phyloP scores from a whole-genome alignment of 2,113 vertebrate species.

The Pelmatolapia mariae region DNA sequence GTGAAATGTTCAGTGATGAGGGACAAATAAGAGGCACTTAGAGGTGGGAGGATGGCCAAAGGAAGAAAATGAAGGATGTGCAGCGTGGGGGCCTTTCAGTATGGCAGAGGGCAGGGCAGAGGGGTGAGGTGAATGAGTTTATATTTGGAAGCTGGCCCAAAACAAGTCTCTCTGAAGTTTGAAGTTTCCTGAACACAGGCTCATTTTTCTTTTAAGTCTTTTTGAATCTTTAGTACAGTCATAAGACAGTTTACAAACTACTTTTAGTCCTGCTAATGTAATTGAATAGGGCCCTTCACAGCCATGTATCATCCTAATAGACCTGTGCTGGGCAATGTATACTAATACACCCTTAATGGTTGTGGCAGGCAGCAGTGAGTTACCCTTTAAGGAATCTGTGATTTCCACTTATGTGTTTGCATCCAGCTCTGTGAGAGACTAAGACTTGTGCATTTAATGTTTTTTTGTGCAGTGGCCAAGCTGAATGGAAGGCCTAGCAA shows the following conservation, averaged over 20 bases:
- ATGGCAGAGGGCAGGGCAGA: constrained; percentile 35
- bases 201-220: background rate
- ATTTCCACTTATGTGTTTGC: background rate
- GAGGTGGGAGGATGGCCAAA: constrained; percentile 32
- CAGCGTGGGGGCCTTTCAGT: constrained; percentile 31
- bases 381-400: background rate
- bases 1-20: constrained; percentile 44
- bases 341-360: background rate
- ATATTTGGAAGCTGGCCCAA: constrained; percentile 46
- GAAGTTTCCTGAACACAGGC: background rate
- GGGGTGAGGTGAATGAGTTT: constrained; percentile 46
- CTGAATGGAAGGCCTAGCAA: constrained; percentile 52
- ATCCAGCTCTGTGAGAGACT: background rate
- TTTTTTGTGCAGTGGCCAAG: constrained; percentile 43
- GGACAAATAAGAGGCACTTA: constrained; percentile 39
- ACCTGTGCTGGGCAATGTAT: background rate
- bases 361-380: background rate
- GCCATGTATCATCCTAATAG: background rate
- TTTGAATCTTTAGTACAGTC: background rate
- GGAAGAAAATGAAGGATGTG: constrained; percentile 38
- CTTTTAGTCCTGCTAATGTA: background rate
- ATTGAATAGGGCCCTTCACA: background rate
- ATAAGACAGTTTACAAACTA: background rate
- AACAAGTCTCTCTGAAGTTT: constrained; percentile 24
- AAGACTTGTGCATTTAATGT: background rate